Evolutionary conservation across 2,888 invertebrate genomes (phyloP), one percentile per base, ranked within the genome.

Genomic region (Drosophila gaucha): DNA sequence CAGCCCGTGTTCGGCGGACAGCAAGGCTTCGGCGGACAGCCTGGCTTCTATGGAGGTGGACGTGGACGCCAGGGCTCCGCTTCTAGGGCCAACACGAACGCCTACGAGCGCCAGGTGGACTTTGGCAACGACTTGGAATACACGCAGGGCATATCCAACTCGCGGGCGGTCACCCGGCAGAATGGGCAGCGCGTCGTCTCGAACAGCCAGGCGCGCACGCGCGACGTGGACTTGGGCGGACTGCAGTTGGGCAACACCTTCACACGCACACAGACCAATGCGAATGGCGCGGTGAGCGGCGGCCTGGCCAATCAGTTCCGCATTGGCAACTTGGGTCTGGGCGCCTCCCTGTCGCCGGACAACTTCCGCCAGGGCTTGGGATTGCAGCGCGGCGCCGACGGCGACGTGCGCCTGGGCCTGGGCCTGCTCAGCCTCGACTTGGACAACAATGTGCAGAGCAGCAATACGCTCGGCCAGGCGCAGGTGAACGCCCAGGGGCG

Each of bases 161-260:
- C 91, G 0, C 80, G 88, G 3, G 88, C 89, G 0, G 78, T 90
- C 0, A 90, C 90, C 12, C 66, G 73, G 3, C 85, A 90, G 74
- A 90, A 90, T 4, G 89, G 90, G 0, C 67, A 69, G 6, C 87
- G 86, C 0, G 74, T 80, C 20, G 78, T 90, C 1, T 68, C 87
- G 1, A 76, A 80, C 1, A 90, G 85, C n/a, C 83, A 88, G 51
- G 85, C 91, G 1, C 66, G 80, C 9, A 82, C 84, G 0, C 77
- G 82, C 0, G 91, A 86, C 0, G 22, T 90, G 1, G 89, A 90
- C 6, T 4, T 91, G 3, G 91, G 91, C 0, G 80, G 88, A 2
- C 65, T 91, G n/a, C 89, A 89, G 26, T 39, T 91, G 3, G 90
- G 90, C 39, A 89, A 89, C 44, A 91, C 91, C 0, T 16, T 91